phyloP scores from a whole-genome alignment of 1,140 invertebrate species.

The Heliconius eleuchia region DNA sequence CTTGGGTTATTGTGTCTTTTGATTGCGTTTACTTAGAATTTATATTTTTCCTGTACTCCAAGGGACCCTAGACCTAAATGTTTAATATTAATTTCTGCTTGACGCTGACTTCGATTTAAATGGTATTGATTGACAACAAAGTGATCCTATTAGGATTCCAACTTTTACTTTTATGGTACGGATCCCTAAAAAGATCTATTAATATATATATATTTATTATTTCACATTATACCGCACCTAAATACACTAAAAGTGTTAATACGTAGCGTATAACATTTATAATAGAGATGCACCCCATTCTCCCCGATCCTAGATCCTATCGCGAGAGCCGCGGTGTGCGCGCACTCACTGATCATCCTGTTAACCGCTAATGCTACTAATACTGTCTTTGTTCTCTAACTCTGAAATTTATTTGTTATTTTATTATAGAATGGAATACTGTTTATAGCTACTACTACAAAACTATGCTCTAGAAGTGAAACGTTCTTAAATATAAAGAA shows the following conservation, averaged over 20 bases:
- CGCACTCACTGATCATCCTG: conserved; percentile 60
- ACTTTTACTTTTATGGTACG: no score
- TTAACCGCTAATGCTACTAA: conserved; percentile 70
- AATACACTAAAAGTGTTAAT: conserved; percentile 18
- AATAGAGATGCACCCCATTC: conserved; percentile 29
- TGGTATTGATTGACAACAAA: no score
- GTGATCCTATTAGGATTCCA: no score
- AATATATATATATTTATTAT: neutral
- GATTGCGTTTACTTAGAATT: no score
- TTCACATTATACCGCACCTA: neutral
- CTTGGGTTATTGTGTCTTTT: no score
- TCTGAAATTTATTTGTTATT: neutral
- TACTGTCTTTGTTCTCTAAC: conserved; percentile 58
- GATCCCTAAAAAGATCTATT: neutral
- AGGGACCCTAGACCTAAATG: no score
- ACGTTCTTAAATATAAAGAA: neutral
- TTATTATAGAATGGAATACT: neutral
- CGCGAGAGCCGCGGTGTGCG: conserved; percentile 47
- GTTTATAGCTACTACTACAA: neutral
- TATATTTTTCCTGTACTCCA: no score
- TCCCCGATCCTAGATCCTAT: conserved; percentile 69
- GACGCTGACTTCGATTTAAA: no score
- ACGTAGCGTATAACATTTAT: conserved; percentile 25
- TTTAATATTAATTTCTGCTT: no score
- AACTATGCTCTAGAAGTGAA: neutral